phyloP scores from a whole-genome alignment of 2,888 invertebrate species.

The Linnaemya tessellans region DNA sequence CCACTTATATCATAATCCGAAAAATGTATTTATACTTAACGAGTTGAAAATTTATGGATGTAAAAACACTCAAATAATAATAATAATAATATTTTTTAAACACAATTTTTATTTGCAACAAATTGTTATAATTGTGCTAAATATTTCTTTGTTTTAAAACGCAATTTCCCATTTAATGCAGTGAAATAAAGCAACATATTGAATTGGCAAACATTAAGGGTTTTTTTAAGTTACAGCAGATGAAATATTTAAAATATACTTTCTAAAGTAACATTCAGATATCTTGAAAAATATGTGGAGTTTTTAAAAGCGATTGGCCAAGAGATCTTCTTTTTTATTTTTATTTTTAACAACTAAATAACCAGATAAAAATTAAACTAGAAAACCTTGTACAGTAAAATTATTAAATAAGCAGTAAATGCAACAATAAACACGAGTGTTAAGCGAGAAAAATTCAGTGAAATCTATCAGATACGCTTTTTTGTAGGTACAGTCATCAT shows the following conservation, averaged over 20 bases:
- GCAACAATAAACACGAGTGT: background rate
- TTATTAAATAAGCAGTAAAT: conserved; percentile 2
- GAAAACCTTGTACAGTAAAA: conserved; percentile 49
- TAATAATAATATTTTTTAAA: too few relatives aligned
- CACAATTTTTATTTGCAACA: too few relatives aligned
- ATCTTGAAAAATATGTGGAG: background rate
- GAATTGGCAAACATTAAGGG: conserved; percentile 20
- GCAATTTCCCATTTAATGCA: conserved; percentile 52
- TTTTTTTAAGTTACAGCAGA: conserved; percentile 2
- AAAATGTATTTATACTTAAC: too few relatives aligned
- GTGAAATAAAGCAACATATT: background rate
- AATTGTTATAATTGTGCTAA: too few relatives aligned
- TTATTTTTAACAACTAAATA: too few relatives aligned
- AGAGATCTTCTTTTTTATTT: conserved; percentile 5
- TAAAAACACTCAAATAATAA: too few relatives aligned
- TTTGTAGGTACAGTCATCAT: background rate
- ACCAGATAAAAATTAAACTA: conserved; percentile 20
- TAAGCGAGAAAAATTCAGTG: background rate
- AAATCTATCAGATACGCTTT: background rate
- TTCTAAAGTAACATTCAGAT: conserved; percentile 40
- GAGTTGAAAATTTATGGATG: too few relatives aligned
- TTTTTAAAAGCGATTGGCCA: background rate
- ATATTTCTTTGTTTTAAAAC: conserved; percentile 67
- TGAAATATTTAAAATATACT: conserved; percentile 52
- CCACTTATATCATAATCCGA: too few relatives aligned